A percentile compares a stretch with the other conserved stretches of the same genome.
phyloP scores from a whole-genome alignment of 2,888 invertebrate species.

The Drosophila borealis region DNA sequence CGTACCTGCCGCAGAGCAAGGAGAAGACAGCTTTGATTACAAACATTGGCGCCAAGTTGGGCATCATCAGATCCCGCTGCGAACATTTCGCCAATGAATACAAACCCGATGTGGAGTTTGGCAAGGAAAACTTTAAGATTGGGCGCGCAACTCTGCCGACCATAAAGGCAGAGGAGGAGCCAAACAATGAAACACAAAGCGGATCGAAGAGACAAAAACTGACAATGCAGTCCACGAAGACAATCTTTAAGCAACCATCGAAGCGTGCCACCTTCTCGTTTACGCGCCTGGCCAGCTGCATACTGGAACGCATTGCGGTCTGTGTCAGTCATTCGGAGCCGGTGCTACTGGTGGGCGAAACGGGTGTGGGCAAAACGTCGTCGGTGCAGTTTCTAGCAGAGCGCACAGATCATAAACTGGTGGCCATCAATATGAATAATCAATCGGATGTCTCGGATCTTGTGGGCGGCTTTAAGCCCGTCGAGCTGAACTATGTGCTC shows the following conservation, averaged over 20 bases:
- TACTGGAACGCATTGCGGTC: slow-evolving; percentile 95
- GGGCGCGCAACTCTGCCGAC: slow-evolving; percentile 89
- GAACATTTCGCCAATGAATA: slow-evolving; percentile 92
- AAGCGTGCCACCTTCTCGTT: slow-evolving; percentile 90
- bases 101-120: slow-evolving; percentile 90
- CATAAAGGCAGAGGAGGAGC: slow-evolving; percentile 43
- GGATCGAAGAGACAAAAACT: slow-evolving; percentile 79
- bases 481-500: slow-evolving; percentile 93
- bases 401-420: slow-evolving; percentile 92
- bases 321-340: slow-evolving; percentile 94
- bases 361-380: slow-evolving; percentile 99
- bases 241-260: slow-evolving; percentile 24
- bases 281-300: slow-evolving; percentile 91
- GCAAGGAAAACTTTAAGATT: slow-evolving; percentile 87
- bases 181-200: slow-evolving; percentile 29
- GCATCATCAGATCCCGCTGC: slow-evolving; percentile 92
- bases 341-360: slow-evolving; percentile 97
- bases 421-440: slow-evolving; percentile 99
- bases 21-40: slow-evolving; percentile 89
- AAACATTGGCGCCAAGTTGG: slow-evolving; percentile 92
- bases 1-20: slow-evolving; percentile 89
- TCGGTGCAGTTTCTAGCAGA: slow-evolving; percentile 96
- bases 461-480: slow-evolving; percentile 98
- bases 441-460: slow-evolving; percentile 99
- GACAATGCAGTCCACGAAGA: slow-evolving; percentile 49